Conservation (phyloP, 2,797 vertebrate genomes). For the Acanthiza pusilla region DNA sequence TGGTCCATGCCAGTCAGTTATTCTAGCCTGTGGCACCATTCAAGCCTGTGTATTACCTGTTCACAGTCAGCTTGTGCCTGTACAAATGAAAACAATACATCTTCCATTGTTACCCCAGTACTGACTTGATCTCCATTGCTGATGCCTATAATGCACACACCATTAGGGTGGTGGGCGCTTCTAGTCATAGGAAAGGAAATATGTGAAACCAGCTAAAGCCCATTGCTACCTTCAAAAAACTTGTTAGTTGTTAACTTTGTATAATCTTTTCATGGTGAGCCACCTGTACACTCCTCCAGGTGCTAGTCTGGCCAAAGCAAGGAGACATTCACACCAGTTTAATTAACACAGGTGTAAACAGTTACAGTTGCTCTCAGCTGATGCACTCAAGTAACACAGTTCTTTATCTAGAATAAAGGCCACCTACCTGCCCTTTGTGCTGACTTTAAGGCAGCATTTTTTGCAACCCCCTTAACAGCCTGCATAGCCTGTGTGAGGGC, state of each 20-base stretch:
- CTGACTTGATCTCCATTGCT: not conserved
- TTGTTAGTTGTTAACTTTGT: not conserved
- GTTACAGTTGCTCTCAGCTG: not conserved
- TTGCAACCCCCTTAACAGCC: not conserved
- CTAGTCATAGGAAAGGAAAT: not conserved
- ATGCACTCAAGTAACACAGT: not conserved
- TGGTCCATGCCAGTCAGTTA: fast-evolving
- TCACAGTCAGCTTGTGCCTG: not conserved
- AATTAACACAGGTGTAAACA: not conserved
- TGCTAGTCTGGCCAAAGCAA: not conserved
- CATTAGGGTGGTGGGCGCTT: no score
- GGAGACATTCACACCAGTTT: not conserved
- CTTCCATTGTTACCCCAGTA: not conserved
- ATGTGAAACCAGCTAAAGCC: not conserved
- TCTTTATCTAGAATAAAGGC: not conserved
- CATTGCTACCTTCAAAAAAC: not conserved
- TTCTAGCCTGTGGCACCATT: not conserved
- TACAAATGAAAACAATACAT: not conserved
- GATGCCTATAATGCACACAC: not conserved
- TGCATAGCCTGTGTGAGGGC: not conserved
- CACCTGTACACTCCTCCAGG: fast-evolving
- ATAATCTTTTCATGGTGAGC: not conserved
- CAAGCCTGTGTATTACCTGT: not conserved
- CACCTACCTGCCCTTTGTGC: not conserved
- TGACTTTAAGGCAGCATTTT: not conserved